Conservation (phyloP, 1,140 invertebrate genomes). For the Gryon sp. region DNA sequence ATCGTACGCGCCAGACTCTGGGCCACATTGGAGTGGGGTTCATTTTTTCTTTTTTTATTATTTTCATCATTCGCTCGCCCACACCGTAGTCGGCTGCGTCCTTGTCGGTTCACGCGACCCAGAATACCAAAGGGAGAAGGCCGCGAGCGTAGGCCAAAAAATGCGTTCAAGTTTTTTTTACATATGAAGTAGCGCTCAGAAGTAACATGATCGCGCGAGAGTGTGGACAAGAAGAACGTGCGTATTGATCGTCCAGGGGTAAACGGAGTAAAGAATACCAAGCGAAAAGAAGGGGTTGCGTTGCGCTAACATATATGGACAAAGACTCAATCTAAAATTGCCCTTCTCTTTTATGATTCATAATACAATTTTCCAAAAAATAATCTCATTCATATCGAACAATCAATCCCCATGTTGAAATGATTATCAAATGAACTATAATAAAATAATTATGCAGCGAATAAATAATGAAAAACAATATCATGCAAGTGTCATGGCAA, state of each 20-base stretch:
- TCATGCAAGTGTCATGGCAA: no score
- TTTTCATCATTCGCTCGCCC: neutral
- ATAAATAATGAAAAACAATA: no score
- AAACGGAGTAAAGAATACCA: conserved; percentile 12
- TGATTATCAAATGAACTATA: no score
- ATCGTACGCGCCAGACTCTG: neutral
- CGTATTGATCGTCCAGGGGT: conserved; percentile 35
- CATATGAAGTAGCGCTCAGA: conserved; percentile 1
- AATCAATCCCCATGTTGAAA: no score
- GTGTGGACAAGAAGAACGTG: neutral
- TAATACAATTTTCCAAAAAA: no score
- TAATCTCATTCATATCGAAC: no score
- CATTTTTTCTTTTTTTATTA: neutral
- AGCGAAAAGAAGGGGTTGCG: conserved; percentile 4
- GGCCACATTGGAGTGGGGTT: neutral
- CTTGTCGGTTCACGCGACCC: neutral
- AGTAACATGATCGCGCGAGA: neutral
- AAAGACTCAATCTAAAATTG: no score
- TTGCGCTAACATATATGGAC: conserved; percentile 8
- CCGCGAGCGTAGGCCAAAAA: conserved; percentile 3
- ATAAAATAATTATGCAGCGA: no score
- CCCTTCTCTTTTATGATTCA: no score
- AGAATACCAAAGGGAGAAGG: neutral
- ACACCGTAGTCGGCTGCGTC: conserved; percentile 1
- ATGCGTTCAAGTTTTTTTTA: neutral